Evolutionary conservation across 2,797 vertebrate genomes (phyloP), one percentile per base, ranked within the genome.

Genomic region (Phyllotis vaccarum): DNA sequence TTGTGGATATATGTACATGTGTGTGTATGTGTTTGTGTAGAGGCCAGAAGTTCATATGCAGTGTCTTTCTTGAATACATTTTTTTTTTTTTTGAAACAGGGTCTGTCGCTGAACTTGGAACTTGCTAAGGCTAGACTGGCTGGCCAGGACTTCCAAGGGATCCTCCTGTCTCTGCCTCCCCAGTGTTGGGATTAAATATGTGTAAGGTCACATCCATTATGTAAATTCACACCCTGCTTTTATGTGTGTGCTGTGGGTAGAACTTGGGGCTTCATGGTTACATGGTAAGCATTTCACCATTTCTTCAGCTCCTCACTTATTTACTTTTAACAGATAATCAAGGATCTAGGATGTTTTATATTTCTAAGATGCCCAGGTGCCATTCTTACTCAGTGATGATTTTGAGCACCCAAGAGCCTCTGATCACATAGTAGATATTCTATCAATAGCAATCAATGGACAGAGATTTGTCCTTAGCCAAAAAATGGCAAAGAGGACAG

Each of bases 241-340:
- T 31, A 75, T 22, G n/a, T 60, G 27, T 56, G 37, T 60, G 27
- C 52, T 75, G 52, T 52, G 83, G 34, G 27, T 56, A 87, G 68
- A 74, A 21, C 54, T 74, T 24, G 21, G 37, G 37, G 75, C 29
- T 74, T 60, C 27, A 22, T 8, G 6, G 9, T 16, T 5, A 16
- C 3, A 22, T 1, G 27, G n/a, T 52, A 60, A 88, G 70, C 6
- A 8, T 2, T 9, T 60, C 11, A 58, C 37, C 12, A 14, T 22
- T 29, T 34, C 17, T 74, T 34, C 37, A 21, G n/a, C 10, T 52
- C 17, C 56, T 78, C 24, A 75, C 68, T 89, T 49, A 43, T 13
- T 78, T 64, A 70, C 22, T 40, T 91, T 95, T 12, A 88, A 58
- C 52, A 89, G 72, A 72, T 54, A 94, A 94, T 46, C 56, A 46